A percentile compares a stretch with the other conserved stretches of the same genome.
phyloP scores from a whole-genome alignment of 2,888 invertebrate species.

The Stenoptilia bipunctidactyla region DNA sequence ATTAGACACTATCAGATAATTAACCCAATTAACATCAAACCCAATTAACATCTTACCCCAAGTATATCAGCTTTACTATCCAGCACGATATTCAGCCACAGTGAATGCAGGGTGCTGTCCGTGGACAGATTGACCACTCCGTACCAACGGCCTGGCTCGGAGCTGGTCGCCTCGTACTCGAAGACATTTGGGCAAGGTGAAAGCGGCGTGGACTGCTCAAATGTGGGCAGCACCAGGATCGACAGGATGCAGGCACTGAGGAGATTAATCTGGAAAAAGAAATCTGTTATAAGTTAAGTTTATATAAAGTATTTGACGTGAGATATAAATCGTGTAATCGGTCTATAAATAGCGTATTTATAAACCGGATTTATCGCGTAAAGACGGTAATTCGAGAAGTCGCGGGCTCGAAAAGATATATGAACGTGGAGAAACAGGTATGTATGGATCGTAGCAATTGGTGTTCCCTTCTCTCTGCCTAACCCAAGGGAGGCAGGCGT shows the following conservation, averaged over 20 bases:
- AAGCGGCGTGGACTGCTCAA: constrained; percentile 37
- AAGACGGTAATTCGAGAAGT: too few species aligned
- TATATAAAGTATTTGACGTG: too few species aligned
- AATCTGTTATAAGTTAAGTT: too few species aligned
- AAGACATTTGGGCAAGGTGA: constrained; percentile 75
- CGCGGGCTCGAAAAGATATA: too few species aligned
- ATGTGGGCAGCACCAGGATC: constrained; percentile 27
- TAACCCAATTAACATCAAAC: too few species aligned
- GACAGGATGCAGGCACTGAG: constrained; percentile 25
- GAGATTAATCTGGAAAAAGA: constrained; percentile 24
- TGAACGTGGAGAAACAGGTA: too few species aligned
- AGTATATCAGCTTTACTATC: constrained; percentile 72
- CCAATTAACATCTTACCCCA: constrained; percentile 58
- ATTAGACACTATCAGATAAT: background rate
- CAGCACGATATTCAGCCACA: constrained; percentile 71
- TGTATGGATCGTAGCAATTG: too few species aligned
- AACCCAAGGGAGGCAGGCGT: too few species aligned
- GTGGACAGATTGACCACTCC: constrained; percentile 71
- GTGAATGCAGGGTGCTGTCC: constrained; percentile 68
- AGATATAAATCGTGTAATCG: too few species aligned
- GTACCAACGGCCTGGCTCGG: constrained; percentile 72
- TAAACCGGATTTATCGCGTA: too few species aligned
- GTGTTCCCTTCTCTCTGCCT: too few species aligned
- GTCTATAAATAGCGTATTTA: too few species aligned
- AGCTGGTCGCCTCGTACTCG: constrained; percentile 63